Evolutionary conservation across 2,113 vertebrate genomes (phyloP), one percentile per base, ranked within the genome.

Genomic region (Mesitornis unicolor): DNA sequence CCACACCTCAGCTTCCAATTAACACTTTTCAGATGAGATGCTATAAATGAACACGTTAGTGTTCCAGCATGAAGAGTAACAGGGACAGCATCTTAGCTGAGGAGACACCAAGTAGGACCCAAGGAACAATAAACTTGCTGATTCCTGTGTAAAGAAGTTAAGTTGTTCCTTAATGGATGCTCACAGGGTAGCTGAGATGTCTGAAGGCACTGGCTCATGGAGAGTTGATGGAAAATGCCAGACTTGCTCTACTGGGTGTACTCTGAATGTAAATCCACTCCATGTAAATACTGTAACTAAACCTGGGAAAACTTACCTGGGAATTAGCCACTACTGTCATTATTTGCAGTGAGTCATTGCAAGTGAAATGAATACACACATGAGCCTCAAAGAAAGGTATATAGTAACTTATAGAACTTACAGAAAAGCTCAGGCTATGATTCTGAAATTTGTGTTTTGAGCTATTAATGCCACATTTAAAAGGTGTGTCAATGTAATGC

Each of bases 1-100:
- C 50, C 63, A 69, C 57, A 88, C 45, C 61, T 93, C 79, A 77
- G 19, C 19, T 93, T 88, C 67, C 79, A 92, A 73, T 90, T 93
- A 96, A 69, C 88, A 80, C 88, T 33, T 91, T 68, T 73, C 67
- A 93, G 63, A 83, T 7, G 33, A 90, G 82, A 18, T 60, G 74
- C 85, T 88, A 0, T 76, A 89, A 91, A 65, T 26, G 53, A 65
- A 19, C 48, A 22, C 1, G 1, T 48, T 13, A 1, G 10, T 25
- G 11, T 57, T 93, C 78, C 65, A 79, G 61, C 53, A n/a, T 79
- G 77, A 59, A 61, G 45, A 90, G n/a, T 8, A 86, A 56, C 43
- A 48, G 31, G 81, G 43, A 64, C 74, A 79, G 16, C 43, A 73
- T n/a, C 68, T 47, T 60, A 36, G 35, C 65, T 76, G 65, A 78